Evolutionary conservation across 2,888 invertebrate species (phyloP).

Genomic region (Neoscelio sp.): DNA sequence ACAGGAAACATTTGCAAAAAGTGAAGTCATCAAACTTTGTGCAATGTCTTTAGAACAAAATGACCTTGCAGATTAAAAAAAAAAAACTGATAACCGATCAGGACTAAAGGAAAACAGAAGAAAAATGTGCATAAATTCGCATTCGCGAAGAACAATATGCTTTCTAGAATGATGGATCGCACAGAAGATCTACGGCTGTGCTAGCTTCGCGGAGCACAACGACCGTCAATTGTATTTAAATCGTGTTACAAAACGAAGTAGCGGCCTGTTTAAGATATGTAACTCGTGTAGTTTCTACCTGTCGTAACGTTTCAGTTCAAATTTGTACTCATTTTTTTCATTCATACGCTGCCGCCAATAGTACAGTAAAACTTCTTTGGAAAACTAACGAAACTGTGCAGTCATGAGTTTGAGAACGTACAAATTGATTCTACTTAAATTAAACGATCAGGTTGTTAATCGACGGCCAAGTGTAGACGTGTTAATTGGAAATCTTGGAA

Average conservation of each 20-base stretch:
- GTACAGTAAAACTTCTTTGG: conserved; percentile 17
- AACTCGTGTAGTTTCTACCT: conserved; percentile 58
- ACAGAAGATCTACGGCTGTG: conserved; percentile 55
- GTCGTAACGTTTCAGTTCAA: conserved; percentile 57
- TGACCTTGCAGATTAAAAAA: too few relatives aligned
- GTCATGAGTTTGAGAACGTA: too few relatives aligned
- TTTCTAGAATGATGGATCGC: conserved; percentile 64
- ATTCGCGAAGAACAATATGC: conserved; percentile 51
- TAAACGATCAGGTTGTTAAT: too few relatives aligned
- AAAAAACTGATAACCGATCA: too few relatives aligned
- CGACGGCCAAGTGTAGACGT: conserved; percentile 2
- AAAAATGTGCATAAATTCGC: conserved; percentile 33
- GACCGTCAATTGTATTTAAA: conserved; percentile 66
- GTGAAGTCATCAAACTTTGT: too few relatives aligned
- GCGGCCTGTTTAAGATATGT: conserved; percentile 47
- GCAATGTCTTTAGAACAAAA: too few relatives aligned
- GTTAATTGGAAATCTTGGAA: conserved; percentile 23
- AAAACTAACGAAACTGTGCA: too few relatives aligned
- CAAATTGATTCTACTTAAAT: too few relatives aligned
- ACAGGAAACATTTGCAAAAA: conserved; percentile 28
- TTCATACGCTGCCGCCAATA: conserved; percentile 17
- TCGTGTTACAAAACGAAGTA: conserved; percentile 63
- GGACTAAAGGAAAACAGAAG: too few relatives aligned
- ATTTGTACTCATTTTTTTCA: conserved; percentile 27
- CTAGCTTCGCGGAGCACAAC: conserved; percentile 61